A percentile compares a stretch with the other conserved stretches of the same genome.
Conservation (phyloP, 2,113 vertebrate genomes). For the Pogonocichla stellata region DNA sequence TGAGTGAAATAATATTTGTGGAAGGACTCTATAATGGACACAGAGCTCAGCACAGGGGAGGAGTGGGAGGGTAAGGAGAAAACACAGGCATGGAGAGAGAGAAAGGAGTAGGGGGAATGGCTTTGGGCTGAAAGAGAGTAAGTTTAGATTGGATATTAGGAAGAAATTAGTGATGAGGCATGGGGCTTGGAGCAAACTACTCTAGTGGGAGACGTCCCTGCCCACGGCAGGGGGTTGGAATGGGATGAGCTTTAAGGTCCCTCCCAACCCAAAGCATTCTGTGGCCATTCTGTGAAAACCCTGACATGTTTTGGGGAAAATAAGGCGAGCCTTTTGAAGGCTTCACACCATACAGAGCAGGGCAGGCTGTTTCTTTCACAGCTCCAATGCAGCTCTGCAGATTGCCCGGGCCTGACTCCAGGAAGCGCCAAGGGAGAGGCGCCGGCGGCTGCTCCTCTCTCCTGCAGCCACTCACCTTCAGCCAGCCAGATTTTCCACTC, state of each 20-base stretch:
- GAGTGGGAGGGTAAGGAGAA: not conserved
- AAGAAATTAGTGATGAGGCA: not conserved
- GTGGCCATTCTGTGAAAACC: not conserved
- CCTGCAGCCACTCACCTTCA: not conserved
- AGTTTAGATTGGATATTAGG: not conserved
- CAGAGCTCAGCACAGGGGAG: rapidly evolving
- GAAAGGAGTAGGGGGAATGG: not conserved
- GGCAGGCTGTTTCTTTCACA: not conserved
- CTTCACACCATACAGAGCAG: not conserved
- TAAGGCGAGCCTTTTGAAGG: not conserved
- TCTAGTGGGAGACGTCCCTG: not conserved
- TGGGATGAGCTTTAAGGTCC: not conserved
- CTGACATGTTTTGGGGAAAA: not conserved
- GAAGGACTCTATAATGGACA: not conserved
- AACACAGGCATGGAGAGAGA: not conserved
- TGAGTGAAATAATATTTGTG: not conserved
- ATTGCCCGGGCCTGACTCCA: not conserved
- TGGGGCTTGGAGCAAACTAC: not conserved
- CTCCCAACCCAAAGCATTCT: not conserved
- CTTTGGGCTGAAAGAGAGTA: not conserved
- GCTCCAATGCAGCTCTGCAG: not conserved
- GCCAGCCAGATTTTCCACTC: not conserved
- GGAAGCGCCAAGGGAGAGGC: rapidly evolving
- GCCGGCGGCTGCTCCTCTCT: not conserved
- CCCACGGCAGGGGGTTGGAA: not conserved